These are phyloP conservation scores for Bombus breviceps DNA, from an alignment of 1,140 invertebrate genomes.

Conservation along the genomic window DNA sequence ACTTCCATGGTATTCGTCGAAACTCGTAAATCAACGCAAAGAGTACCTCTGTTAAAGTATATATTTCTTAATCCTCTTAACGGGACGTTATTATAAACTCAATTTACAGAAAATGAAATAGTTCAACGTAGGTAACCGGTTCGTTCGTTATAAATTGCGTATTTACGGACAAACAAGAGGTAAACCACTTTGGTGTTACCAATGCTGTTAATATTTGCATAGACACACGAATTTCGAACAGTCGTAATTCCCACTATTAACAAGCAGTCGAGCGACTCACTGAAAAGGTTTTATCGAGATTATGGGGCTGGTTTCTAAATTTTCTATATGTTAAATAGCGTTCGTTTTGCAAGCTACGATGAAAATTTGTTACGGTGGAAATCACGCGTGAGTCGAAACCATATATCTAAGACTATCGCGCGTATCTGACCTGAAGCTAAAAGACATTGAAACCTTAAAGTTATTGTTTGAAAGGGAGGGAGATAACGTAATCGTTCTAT, in stretches of 20 bases:
- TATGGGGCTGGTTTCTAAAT: not conserved
- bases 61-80: not conserved
- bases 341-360: not conserved
- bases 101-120: not conserved
- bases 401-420: too few relatives aligned
- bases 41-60: not conserved
- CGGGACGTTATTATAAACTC: not conserved
- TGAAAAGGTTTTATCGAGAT: constrained; percentile 28
- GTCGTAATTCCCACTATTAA: not conserved
- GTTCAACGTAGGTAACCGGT: not conserved
- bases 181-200: constrained; percentile 11
- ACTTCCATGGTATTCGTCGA: not conserved
- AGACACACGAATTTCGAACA: not conserved
- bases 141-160: not conserved
- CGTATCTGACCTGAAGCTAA: too few relatives aligned
- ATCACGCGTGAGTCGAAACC: too few relatives aligned
- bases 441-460: too few relatives aligned
- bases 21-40: not conserved
- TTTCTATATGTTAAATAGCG: too few relatives aligned
- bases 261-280: not conserved
- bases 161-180: constrained; percentile 7
- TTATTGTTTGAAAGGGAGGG: too few relatives aligned
- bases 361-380: not conserved
- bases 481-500: too few relatives aligned
- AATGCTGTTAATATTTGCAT: constrained; percentile 18